Base-by-base conservation (phyloP, 2,797 vertebrate genomes). In the Smutsia temminckii region DNA sequence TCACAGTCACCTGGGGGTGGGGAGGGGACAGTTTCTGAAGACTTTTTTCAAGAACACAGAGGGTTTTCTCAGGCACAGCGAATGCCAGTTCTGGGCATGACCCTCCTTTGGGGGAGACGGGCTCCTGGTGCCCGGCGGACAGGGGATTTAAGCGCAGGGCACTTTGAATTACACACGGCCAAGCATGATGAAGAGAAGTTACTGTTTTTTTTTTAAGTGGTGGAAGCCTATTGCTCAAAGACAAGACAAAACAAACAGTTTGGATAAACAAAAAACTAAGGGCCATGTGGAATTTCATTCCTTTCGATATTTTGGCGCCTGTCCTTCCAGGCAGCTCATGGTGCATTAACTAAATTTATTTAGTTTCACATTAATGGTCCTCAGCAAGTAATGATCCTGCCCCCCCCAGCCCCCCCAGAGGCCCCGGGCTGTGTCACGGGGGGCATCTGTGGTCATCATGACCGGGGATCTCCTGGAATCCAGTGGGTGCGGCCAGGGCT, bases 51-150 rank as follows among this genome's bases (percentile, higher is more conserved):
- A 51, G 51, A 13, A 61, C 63, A 5, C 37, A 29, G 32, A 80
- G 21, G 25, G 17, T n/a, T 2, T 18, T 20, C 40, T 9, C 3
- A 1, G 20, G 8, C 29, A 2, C 5, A 7, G 59, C 3, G 23
- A 13, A 21, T 20, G 7, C 66, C 20, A 2, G 49, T 27, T n/a
- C n/a, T 55, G 53, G 5, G 8, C 4, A 2, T n/a, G 40, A n/a
- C 55, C 37, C 46, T 64, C 71, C 37, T n/a, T 0, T 0, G 4
- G 42, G 63, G n/a, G 53, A 46, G n/a, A 21, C 2, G 5, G 59
- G 5, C 9, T 32, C 9, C 2, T 1, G 1, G 49, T 12, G 46
- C 55, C 6, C 8, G 12, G 71, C 3, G 12, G 7, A 5, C 72
- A 37, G 2, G 64, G 25, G 2, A 8, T 20, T 25, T 23, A 7